Evolutionary conservation across 1,140 invertebrate genomes (phyloP).

Genomic region (Trigoniulus corallinus): DNA sequence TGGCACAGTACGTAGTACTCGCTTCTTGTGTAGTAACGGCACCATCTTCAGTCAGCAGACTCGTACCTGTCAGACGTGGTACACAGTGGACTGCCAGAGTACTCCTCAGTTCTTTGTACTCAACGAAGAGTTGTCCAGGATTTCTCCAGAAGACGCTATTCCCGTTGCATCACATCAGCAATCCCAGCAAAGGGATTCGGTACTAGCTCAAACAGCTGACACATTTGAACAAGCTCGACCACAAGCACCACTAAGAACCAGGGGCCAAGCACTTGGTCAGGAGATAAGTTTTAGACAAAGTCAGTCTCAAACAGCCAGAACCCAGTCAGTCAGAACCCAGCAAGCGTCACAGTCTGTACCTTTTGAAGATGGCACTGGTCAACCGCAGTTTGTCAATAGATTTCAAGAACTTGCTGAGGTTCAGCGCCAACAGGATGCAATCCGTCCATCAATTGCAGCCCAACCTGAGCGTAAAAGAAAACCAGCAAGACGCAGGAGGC

Average conservation of each 20-base stretch:
- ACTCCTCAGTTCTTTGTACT: constrained; percentile 19
- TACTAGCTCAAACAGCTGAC: background rate
- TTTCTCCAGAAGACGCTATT: background rate
- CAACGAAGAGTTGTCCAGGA: constrained; percentile 13
- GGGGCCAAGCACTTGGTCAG: background rate
- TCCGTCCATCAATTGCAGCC: no score
- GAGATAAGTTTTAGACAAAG: background rate
- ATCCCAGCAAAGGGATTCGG: background rate
- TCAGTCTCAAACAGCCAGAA: no score
- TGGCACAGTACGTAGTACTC: constrained; percentile 20
- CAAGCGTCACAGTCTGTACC: no score
- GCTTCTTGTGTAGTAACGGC: constrained; percentile 24
- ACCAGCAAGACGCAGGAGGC: no score
- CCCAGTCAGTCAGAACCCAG: no score
- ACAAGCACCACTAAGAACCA: background rate
- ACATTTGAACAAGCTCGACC: background rate
- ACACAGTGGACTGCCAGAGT: constrained; percentile 19
- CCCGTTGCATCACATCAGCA: background rate
- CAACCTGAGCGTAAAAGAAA: no score
- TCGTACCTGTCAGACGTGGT: constrained; percentile 19
- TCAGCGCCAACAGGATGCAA: no score
- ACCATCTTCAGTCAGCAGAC: constrained; percentile 27
- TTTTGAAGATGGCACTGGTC: no score
- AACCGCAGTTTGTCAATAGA: no score
- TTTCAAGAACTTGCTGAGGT: no score